Base-by-base conservation (phyloP, 2,888 invertebrate species). In the Drosophila picticornis region DNA sequence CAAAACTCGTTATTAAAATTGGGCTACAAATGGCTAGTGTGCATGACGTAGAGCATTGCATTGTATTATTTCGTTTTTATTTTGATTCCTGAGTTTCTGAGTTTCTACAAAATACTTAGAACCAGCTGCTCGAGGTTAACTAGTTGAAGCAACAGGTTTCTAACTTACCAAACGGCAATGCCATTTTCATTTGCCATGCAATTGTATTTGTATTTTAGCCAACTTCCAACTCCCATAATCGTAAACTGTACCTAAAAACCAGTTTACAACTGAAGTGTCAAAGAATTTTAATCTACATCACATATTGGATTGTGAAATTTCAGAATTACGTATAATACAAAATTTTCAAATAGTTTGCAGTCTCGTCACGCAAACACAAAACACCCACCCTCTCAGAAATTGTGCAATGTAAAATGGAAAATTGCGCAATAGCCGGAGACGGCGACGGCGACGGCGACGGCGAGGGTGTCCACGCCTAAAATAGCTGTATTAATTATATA, bases 401-500 rank as follows among this genome's bases (percentile, higher is more conserved):
- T 73, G 65, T 53, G 74, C 53, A 78, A 72, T 74, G 48, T 63
- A 29, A 77, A 73, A 74, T 85, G 79, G 72, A 71, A 80, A 72
- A 74, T 88, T 88, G 72, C 76, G 83, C 75, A 90, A 87, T 73
- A 71, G 72, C 55, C 52, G 31, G 53, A 31, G 32, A 29, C 11
- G 52, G 13, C 22, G 29, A 22, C 19, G 34, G 55, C 34, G 32
- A 29, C 11, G 52, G 13, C 22, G 29, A 22, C 19, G 34, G 55
- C 34, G 68, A 66, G 57, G 55, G 31, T 29, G 63, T 56, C 71
- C 70, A 75, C 73, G 65, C 72, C 72, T 65, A 72, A 82, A 81
- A 79, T 84, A 80, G 72, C 70, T 51, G 68, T 60, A 68, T 84
- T 82, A 85, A 85, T 89, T 85, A 77, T 73, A 77, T 87, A 56